A percentile compares a stretch with the other conserved stretches of the same genome.
These are phyloP conservation scores for Plagodis pulveraria DNA, from an alignment of 2,888 invertebrate species.

Conservation along the genomic window DNA sequence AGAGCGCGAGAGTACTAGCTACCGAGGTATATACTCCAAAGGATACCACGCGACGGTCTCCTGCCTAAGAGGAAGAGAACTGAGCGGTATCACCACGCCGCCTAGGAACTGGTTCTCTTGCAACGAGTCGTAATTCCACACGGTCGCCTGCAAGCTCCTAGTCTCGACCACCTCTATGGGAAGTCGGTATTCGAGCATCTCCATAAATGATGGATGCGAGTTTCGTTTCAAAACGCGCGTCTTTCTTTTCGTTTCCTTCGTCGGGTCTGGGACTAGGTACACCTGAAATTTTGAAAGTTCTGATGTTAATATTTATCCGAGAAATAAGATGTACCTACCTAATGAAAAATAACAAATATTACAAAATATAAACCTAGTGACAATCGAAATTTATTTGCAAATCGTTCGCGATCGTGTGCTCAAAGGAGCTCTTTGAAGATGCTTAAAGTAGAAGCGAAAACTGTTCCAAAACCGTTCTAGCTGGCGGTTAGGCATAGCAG, in stretches of 20 bases:
- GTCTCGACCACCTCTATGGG: slow-evolving; percentile 91
- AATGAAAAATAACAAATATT: too few species aligned
- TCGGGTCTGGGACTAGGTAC: slow-evolving; percentile 96
- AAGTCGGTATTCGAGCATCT: slow-evolving; percentile 96
- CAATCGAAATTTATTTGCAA: too few species aligned
- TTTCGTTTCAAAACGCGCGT: slow-evolving; percentile 96
- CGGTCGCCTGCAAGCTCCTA: slow-evolving; percentile 94
- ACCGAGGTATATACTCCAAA: slow-evolving; percentile 84
- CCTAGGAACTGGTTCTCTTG: slow-evolving; percentile 98
- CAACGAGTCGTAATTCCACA: slow-evolving; percentile 97
- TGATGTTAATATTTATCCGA: neutral
- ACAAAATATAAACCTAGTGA: too few species aligned
- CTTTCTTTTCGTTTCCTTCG: slow-evolving; percentile 97
- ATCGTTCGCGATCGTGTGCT: too few species aligned
- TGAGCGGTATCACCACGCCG: slow-evolving; percentile 93
- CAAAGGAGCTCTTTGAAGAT: too few species aligned
- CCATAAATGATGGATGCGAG: slow-evolving; percentile 99
- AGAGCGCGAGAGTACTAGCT: slow-evolving; percentile 66
- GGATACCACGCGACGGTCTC: slow-evolving; percentile 96
- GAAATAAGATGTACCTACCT: neutral
- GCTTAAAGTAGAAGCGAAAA: too few species aligned
- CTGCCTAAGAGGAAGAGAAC: slow-evolving; percentile 88
- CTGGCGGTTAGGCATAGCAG: too few species aligned
- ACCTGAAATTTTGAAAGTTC: slow-evolving; percentile 58
- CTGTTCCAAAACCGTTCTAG: too few species aligned